Evolutionary conservation across 2,113 vertebrate genomes (phyloP), one percentile per base, ranked within the genome.

Genomic region (Gavialis gangeticus): DNA sequence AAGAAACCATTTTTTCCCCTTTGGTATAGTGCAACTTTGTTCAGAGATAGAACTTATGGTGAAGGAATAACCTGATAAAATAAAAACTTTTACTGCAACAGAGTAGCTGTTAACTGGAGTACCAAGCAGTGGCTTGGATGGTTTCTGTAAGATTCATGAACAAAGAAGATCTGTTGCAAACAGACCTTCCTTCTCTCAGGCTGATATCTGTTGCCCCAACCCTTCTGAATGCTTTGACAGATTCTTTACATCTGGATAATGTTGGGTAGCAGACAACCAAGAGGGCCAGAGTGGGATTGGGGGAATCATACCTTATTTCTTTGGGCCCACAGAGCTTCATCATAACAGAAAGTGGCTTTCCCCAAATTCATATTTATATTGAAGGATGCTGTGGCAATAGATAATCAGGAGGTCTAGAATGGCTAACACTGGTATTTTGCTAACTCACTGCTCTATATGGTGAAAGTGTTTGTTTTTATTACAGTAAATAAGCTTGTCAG

Each of bases 401-500:
- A 5, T 54, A 6, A 22, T 13, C 13, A 76, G 28, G 6, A 76
- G 66, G n/a, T 79, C 57, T 25, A 18, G 27, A 85, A 66, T 12
- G 34, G 22, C n/a, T 75, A 54, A 64, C 77, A 59, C 22, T 25
- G 30, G 69, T 18, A 84, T 60, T 96, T 96, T 92, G 59, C 67
- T 93, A 84, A 90, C 37, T 77, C 69, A 71, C 64, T 77, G 93
- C 84, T 91, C 64, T 80, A 75, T 84, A 59, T 28, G 82, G 59
- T 83, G 55, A 80, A 85, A 94, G 60, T 66, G 92, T 92, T 96
- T 85, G 30, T 76, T 95, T 13, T 81, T 89, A 57, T 87, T 89
- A 88, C 64, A 82, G 82, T 82, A 91, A 94, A 84, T 82, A 90
- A 89, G 16, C 55, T 91, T 95, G 90, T 76, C 92, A 95, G 76